Evolutionary conservation across 2,888 invertebrate species (phyloP).

Genomic region (Cylloceria caligata): DNA sequence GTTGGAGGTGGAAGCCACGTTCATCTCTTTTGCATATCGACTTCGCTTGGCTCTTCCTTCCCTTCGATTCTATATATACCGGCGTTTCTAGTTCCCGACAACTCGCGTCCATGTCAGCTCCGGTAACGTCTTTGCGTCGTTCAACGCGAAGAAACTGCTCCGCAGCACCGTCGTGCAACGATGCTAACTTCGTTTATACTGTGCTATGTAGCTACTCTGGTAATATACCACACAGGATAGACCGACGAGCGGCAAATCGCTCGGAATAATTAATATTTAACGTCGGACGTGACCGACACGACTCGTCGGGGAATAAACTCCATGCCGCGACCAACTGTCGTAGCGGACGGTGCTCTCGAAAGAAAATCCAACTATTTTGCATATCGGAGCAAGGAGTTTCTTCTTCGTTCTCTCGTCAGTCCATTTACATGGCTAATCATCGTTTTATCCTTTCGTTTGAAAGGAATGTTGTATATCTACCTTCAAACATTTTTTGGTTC

Average conservation of each 20-base stretch:
- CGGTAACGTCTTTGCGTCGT: conserved; percentile 55
- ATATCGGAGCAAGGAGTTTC: conserved; percentile 27
- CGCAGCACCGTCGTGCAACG: conserved; percentile 16
- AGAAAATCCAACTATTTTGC: conserved; percentile 50
- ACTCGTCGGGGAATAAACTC: conserved; percentile 54
- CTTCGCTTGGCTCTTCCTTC: conserved; percentile 18
- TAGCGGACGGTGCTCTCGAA: conserved; percentile 8
- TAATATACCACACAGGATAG: conserved; percentile 6
- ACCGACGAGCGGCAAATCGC: conserved; percentile 69
- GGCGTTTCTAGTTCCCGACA: conserved; percentile 46
- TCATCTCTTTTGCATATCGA: conserved; percentile 54
- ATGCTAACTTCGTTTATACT: conserved; percentile 39
- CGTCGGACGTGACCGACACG: conserved; percentile 70
- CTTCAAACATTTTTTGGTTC: too few relatives aligned
- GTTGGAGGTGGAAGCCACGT: conserved; percentile 42
- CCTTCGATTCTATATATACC: neutral
- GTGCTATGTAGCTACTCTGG: neutral
- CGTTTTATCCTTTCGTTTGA: neutral
- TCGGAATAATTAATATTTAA: conserved; percentile 75
- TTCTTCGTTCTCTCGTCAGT: conserved; percentile 6
- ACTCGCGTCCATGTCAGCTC: conserved; percentile 55
- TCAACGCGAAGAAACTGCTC: conserved; percentile 51
- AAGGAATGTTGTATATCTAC: neutral
- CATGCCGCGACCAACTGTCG: conserved; percentile 33
- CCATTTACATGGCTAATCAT: conserved; percentile 30